Percentiles rank a stretch among this genome's conserved stretches.
Conservation (phyloP, 2,888 invertebrate genomes). For the Isotomurus palustris region DNA sequence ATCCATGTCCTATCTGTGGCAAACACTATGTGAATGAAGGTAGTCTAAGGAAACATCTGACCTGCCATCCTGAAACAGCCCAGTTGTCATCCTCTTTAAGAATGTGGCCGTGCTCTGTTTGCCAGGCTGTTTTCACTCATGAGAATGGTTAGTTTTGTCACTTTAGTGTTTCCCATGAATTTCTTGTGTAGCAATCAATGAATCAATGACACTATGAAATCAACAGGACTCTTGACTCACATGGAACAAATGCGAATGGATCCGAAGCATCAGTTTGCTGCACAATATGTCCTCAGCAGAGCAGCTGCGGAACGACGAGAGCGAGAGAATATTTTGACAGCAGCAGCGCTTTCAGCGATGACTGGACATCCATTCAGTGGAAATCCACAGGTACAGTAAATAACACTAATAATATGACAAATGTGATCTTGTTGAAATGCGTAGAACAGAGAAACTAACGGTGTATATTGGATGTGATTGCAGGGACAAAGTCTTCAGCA, state of each 20-base stretch:
- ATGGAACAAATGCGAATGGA: conserved; percentile 94
- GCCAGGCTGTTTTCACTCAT: conserved; percentile 90
- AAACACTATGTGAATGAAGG: conserved; percentile 95
- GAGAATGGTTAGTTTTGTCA: conserved; percentile 67
- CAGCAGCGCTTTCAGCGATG: conserved; percentile 49
- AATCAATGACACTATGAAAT: conserved; percentile 21
- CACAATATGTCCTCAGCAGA: conserved; percentile 83
- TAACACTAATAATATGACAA: neutral
- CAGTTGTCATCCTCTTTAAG: conserved; percentile 74
- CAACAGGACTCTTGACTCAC: conserved; percentile 79
- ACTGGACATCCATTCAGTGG: conserved; percentile 41
- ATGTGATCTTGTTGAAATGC: neutral
- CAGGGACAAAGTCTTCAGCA: conserved; percentile 39
- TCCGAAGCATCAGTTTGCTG: conserved; percentile 91
- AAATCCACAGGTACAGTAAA: conserved; percentile 31
- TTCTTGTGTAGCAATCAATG: no score
- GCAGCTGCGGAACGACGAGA: conserved; percentile 87
- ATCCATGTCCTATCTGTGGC: conserved; percentile 90
- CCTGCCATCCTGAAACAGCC: conserved; percentile 86
- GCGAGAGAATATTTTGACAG: conserved; percentile 65
- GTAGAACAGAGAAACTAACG: neutral
- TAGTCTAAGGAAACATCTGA: conserved; percentile 83
- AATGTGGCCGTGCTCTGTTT: conserved; percentile 95
- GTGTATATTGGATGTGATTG: neutral
- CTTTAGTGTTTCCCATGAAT: no score